Percentiles rank a stretch among this genome's conserved stretches.
These are phyloP conservation scores for Babylonia areolata DNA, from an alignment of 1,140 invertebrate genomes.

Conservation along the genomic window DNA sequence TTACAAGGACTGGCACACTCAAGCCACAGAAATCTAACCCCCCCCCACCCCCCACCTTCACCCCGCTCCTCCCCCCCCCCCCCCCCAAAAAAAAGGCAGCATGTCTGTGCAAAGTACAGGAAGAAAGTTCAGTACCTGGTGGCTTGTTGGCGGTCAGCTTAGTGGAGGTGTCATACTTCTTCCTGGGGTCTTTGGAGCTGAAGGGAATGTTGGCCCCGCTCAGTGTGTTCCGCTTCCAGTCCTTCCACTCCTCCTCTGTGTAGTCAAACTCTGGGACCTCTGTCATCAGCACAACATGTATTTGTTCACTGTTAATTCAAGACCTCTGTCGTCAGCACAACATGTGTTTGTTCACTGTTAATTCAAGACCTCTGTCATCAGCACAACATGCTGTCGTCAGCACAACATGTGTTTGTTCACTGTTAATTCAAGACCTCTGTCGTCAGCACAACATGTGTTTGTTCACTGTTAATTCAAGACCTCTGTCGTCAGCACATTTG, in stretches of 20 bases:
- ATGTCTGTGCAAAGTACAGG: background rate
- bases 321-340: too few species aligned
- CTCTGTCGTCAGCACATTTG: too few species aligned
- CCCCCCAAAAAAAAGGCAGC: background rate
- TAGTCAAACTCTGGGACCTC: slow-evolving; percentile 50
- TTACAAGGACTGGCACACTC: too few species aligned
- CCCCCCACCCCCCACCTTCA: background rate
- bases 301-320: too few species aligned
- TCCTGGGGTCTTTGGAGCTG: slow-evolving; percentile 55
- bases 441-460: too few species aligned
- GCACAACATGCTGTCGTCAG: too few species aligned
- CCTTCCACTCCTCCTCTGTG: slow-evolving; percentile 54
- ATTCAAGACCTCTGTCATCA: too few species aligned
- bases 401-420: too few species aligned
- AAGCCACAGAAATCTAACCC: too few species aligned
- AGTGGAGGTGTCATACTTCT: slow-evolving; percentile 32
- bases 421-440: too few species aligned
- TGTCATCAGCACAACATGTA: slow-evolving; percentile 3
- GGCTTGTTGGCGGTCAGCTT: background rate
- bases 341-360: too few species aligned
- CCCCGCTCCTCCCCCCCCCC: background rate
- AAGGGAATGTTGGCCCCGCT: slow-evolving; percentile 62
- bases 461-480: too few species aligned
- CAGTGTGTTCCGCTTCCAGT: slow-evolving; percentile 61
- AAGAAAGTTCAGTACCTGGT: background rate